Conservation (phyloP, 1,140 invertebrate species). For the Aphelinus atriplicis region DNA sequence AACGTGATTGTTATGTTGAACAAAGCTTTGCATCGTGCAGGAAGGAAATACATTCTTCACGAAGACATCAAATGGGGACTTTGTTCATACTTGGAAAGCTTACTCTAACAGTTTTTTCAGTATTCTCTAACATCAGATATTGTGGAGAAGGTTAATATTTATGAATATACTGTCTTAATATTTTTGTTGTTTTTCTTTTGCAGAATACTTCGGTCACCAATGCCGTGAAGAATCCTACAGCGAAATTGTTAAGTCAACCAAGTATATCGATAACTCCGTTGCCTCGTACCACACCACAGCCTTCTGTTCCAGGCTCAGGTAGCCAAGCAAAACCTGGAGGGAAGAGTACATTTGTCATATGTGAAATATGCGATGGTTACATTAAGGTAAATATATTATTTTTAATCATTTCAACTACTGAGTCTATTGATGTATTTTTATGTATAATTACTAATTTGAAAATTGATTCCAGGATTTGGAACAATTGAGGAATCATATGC, state of each 20-base stretch:
- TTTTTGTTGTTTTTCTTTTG: slow-evolving; percentile 47
- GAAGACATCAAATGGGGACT: slow-evolving; percentile 17
- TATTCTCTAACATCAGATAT: slow-evolving; percentile 23
- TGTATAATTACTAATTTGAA: slow-evolving; percentile 1
- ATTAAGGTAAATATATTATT: slow-evolving; percentile 74
- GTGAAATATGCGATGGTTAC: slow-evolving; percentile 95
- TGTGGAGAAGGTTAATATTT: not conserved
- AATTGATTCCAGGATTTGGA: slow-evolving; percentile 76
- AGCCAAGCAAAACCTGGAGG: slow-evolving; percentile 65
- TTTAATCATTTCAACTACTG: not conserved
- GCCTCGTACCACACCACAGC: slow-evolving; percentile 72
- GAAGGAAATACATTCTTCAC: slow-evolving; percentile 14
- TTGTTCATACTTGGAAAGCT: slow-evolving; percentile 19
- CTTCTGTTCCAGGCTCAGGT: slow-evolving; percentile 61
- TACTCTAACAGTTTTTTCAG: slow-evolving; percentile 25
- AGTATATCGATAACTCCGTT: slow-evolving; percentile 92
- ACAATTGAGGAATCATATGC: slow-evolving; percentile 92
- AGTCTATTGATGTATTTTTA: not conserved
- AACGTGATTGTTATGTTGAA: slow-evolving; percentile 10
- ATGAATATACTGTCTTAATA: not conserved
- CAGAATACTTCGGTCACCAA: slow-evolving; percentile 66
- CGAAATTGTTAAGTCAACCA: slow-evolving; percentile 76
- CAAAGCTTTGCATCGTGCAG: slow-evolving; percentile 26
- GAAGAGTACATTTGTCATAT: slow-evolving; percentile 90
- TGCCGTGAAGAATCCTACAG: slow-evolving; percentile 61